Conservation (phyloP, 1,140 invertebrate species). For the Pollicipes pollicipes region DNA sequence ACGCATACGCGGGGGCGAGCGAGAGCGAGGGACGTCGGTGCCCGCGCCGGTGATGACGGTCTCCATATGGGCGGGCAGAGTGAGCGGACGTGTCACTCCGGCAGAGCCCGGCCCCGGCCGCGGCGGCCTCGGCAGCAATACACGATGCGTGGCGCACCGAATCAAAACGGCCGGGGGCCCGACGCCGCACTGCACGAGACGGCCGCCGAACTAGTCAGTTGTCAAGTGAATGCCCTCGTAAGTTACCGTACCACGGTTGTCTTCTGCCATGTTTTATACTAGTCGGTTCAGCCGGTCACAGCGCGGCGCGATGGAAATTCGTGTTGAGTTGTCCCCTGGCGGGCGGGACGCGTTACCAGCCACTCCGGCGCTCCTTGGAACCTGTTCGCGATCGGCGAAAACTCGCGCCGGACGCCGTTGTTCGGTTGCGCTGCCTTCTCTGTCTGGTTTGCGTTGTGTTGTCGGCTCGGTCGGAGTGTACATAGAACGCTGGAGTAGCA, state of each 20-base stretch:
- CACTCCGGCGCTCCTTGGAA: not conserved
- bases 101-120: too few species aligned
- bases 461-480: not conserved
- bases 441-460: not conserved
- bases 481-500: not conserved
- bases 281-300: not conserved
- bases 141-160: not conserved
- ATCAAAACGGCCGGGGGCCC: not conserved
- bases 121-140: not conserved
- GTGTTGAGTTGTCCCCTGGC: not conserved
- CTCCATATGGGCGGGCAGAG: not conserved
- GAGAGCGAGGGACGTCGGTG: not conserved
- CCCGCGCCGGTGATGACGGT: not conserved
- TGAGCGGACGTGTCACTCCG: too few species aligned
- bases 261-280: slow-evolving; percentile 1
- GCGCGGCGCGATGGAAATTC: not conserved
- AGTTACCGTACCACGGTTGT: not conserved
- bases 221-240: not conserved
- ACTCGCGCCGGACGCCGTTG: not conserved
- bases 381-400: not conserved
- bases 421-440: not conserved
- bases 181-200: too few species aligned
- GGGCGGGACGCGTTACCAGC: not conserved
- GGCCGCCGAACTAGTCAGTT: not conserved
- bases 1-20: not conserved